These are phyloP conservation scores for Eurosta solidaginis DNA, from an alignment of 1,140 invertebrate genomes.

Conservation along the genomic window DNA sequence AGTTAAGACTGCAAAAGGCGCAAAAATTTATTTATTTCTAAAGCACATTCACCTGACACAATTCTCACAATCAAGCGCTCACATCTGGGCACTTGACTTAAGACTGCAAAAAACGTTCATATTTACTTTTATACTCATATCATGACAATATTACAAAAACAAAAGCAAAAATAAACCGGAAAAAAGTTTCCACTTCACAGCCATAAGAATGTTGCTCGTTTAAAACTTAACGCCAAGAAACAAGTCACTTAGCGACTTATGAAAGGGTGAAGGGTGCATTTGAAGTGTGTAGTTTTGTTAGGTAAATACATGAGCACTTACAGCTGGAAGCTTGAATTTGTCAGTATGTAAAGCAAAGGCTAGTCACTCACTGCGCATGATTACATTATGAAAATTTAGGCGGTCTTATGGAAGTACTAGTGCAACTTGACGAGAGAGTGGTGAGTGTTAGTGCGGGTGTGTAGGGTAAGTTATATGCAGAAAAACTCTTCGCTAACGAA, in stretches of 20 bases:
- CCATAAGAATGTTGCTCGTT: constrained; percentile 14
- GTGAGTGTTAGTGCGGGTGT: too few species aligned
- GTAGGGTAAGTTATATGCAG: too few species aligned
- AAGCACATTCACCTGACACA: constrained; percentile 25
- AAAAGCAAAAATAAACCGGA: neutral
- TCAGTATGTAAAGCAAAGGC: neutral
- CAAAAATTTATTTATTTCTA: neutral
- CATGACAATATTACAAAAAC: neutral
- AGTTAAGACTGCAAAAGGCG: neutral
- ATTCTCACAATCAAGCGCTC: constrained; percentile 18
- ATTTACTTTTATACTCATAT: too few species aligned
- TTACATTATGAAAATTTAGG: too few species aligned
- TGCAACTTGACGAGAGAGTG: too few species aligned
- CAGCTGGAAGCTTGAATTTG: neutral
- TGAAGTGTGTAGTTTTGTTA: neutral
- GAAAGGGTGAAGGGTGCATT: neutral
- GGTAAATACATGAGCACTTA: neutral
- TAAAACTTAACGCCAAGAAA: neutral
- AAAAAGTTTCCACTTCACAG: too few species aligned
- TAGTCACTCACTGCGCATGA: neutral
- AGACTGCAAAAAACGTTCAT: constrained; percentile 22
- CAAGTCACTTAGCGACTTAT: neutral
- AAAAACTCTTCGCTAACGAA: too few species aligned
- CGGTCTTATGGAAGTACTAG: too few species aligned
- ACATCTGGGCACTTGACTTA: neutral